Evolutionary conservation across 2,113 vertebrate genomes (phyloP), one percentile per base, ranked within the genome.

Genomic region (Siniperca knerii): DNA sequence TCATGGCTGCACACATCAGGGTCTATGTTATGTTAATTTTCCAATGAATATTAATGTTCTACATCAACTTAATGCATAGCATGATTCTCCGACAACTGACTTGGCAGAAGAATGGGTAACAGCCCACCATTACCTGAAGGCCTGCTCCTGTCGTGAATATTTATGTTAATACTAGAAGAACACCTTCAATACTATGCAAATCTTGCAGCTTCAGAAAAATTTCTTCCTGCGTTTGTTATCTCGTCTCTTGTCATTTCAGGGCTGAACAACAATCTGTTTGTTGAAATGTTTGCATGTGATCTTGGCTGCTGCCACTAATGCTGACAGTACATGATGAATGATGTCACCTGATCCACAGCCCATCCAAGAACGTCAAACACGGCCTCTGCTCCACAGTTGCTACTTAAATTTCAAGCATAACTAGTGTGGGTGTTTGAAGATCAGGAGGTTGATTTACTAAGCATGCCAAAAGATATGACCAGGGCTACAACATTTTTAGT

Each of bases 11-110:
- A 75, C 68, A 64, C 55, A 64, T 62, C 62, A 67, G 2, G 1
- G 8, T 77, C 52, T 23, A 12, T 79, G 37, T 88, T 80, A 87
- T 89, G 75, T 73, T 78, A 82, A 91, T 88, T 60, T 77, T 1
- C 10, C 40, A 58, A 87, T 89, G 66, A 88, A 92, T 91, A 87
- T 90, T 86, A 74, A 90, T 84, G 25, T 20, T 84, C 5, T 42
- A 70, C 54, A 82, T 79, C 48, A 70, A 66, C 66, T 79, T 73
- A 20, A 46, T 37, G 77, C 61, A 78, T 67, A 55, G 67, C 75
- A 0, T 65, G 12, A 73, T 54, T 80, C 20, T 80, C 60, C 40
- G 55, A 77, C 79, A 58, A 44, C 40, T 65, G 64, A 85, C 66
- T 67, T 75, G 71, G 88, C 66, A 82, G 80, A 54, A 44, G 55